Evolutionary conservation across 2,888 invertebrate species (phyloP), one percentile per base, ranked within the genome.

Genomic region (Caenorhabditis macrosperma): DNA sequence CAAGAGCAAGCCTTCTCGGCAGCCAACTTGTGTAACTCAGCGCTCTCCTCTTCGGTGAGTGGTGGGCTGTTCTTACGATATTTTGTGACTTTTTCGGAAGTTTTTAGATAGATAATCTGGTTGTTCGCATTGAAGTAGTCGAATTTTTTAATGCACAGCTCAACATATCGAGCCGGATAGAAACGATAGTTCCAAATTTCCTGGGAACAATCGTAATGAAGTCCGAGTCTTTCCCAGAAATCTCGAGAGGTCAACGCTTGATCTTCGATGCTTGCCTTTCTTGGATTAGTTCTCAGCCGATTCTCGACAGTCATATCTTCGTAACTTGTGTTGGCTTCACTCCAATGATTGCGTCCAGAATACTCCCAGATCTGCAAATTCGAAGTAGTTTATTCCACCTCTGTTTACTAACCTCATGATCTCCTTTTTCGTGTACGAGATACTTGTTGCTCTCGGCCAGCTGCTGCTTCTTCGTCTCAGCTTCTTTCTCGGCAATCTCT

Each of bases 131-230:
- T 48, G 22, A 63, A 35, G 20, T 48, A 50, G 15, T 48, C 28
- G 15, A 63, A 48, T n/a, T 63, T 63, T 24, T 63, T 63, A 15
- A 46, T n/a, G 63, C 63, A 63, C 33, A 63, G 28, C 35, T 63
- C 50, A 0, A 63, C 50, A 35, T 63, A 63, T 48, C 63, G 17
- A 17, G 6, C n/a, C 15, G 63, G 63, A 24, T 63, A 63, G 48
- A 63, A 63, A 15, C 50, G 48, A 10, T 33, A 63, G 33, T 63
- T 63, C 48, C 50, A 63, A 0, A 63, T 12, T 15, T 28, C 30
- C 12, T 50, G 20, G 9, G 6, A 20, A 22, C n/a, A 15, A 20
- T 48, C 17, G 15, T 50, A 22, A 22, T 50, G 33, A 5, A 63
- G 20, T 35, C 63, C 63, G n/a, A 50, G 50, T 30, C 24, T 46